Evolutionary conservation across 2,888 invertebrate species (phyloP).

Genomic region (Sericinus montela): DNA sequence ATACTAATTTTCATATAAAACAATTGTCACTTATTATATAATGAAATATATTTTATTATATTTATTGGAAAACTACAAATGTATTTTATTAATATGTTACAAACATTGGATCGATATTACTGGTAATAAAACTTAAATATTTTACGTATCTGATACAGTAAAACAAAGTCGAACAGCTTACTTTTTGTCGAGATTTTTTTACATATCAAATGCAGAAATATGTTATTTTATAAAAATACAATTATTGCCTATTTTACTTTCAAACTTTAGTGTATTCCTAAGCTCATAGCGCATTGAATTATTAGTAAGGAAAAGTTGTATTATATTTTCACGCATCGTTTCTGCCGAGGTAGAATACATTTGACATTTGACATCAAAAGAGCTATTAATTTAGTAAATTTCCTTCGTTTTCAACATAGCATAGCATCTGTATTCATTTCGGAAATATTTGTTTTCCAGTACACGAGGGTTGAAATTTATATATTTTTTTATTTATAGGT

Average conservation of each 20-base stretch:
- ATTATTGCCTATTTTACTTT: conserved; percentile 10
- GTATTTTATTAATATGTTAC: neutral
- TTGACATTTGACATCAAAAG: too few species aligned
- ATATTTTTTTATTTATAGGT: too few species aligned
- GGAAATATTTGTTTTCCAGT: too few species aligned
- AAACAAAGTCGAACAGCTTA: conserved; percentile 1
- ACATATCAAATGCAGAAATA: conserved; percentile 3
- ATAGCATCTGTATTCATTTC: too few species aligned
- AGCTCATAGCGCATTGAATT: conserved; percentile 11
- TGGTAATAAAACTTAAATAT: neutral
- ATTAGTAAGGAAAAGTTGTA: neutral
- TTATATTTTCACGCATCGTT: neutral
- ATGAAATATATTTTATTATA: conserved; percentile 19
- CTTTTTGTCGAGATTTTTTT: neutral
- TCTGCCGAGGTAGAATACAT: too few species aligned
- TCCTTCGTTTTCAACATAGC: too few species aligned
- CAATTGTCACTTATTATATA: conserved; percentile 25
- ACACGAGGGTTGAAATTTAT: too few species aligned
- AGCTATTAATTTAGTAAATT: too few species aligned
- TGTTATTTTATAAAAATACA: conserved; percentile 10
- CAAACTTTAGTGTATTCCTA: neutral
- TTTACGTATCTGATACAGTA: neutral
- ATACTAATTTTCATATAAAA: conserved; percentile 37
- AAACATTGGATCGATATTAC: neutral
- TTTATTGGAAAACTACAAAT: conserved; percentile 26